Evolutionary conservation across 2,888 invertebrate species (phyloP), one percentile per base, ranked within the genome.

Genomic region (Pomacea canaliculata): DNA sequence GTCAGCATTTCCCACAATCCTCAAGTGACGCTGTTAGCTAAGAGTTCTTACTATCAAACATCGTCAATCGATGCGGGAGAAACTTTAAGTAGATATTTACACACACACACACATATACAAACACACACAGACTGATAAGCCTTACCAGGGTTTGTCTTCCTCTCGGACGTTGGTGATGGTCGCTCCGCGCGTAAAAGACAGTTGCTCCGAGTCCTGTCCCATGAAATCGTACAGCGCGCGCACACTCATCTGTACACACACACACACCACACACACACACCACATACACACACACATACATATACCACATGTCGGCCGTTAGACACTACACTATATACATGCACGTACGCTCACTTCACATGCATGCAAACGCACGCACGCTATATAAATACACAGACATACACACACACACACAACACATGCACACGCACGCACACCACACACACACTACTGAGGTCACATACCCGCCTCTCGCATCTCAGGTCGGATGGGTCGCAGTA

Each of bases 161-260:
- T 97, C 96, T 86, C 95, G 94, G 48, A 99, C 97, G 91, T 99
- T 98, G 0, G 95, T 96, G 81, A 93, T 97, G 83, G 98, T 96
- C 0, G 97, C 96, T 89, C 97, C 97, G 88, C 97, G 97, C 81
- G 95, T 96, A 91, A 99, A 97, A 0, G 97, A 96, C 74, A 99
- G 91, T 91, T 99, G 98, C 90, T 98, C 98, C 0, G 95, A 94
- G 78, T 95, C 94, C 56, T 94, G 93, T 0, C 96, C 97, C 82
- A 94, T 94, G 89, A 98, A 98, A 91, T 97, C 96, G 89, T 96
- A 97, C 72, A 96, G 89, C 0, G 97, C 97, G 79, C 84, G 83
- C 12, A 89, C 91, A 67, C 82, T 83, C 49, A 89, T 82, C 89
- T 90, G 80, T 3, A 79, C 13, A 16, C 13, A 49, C n/a, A 62